phyloP scores from a whole-genome alignment of 2,113 vertebrate genomes.

The Spea multiplicata region DNA sequence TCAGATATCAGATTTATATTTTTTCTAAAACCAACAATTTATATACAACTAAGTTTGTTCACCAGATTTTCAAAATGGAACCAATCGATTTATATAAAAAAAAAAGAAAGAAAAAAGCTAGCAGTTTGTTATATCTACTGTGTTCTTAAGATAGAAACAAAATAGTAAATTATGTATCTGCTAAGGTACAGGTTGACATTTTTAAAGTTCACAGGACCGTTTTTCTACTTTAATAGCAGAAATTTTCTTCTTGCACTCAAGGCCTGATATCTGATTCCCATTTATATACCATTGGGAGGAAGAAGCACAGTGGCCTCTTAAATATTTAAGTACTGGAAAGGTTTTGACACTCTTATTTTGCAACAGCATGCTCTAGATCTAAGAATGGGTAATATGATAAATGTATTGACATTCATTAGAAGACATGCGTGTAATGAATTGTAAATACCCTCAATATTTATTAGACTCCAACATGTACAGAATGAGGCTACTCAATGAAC shows the following conservation, averaged over 20 bases:
- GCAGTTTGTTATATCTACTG: slow-evolving; percentile 52
- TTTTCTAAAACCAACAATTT: too few relatives aligned
- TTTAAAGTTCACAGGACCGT: slow-evolving; percentile 66
- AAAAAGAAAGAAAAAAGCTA: too few relatives aligned
- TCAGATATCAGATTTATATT: too few relatives aligned
- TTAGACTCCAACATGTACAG: not conserved
- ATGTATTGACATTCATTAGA: slow-evolving; percentile 56
- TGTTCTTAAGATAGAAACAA: slow-evolving; percentile 63
- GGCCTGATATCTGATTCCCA: slow-evolving; percentile 62
- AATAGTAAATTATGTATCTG: slow-evolving; percentile 71
- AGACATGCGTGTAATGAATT: not conserved
- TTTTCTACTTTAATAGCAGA: slow-evolving; percentile 48
- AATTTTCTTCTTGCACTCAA: slow-evolving; percentile 57
- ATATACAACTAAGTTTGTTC: too few relatives aligned
- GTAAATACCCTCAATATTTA: not conserved
- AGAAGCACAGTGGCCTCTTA: slow-evolving; percentile 59
- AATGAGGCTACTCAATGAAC: not conserved
- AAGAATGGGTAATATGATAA: slow-evolving; percentile 58
- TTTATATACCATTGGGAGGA: slow-evolving; percentile 59
- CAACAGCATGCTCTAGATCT: slow-evolving; percentile 57
- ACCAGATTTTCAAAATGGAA: too few relatives aligned
- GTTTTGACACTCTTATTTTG: slow-evolving; percentile 60
- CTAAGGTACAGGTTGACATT: slow-evolving; percentile 66
- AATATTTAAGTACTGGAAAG: slow-evolving; percentile 63
- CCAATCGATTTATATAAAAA: too few relatives aligned